Base-by-base conservation (phyloP, 2,797 vertebrate species). In the Cyprinodon diabolis region DNA sequence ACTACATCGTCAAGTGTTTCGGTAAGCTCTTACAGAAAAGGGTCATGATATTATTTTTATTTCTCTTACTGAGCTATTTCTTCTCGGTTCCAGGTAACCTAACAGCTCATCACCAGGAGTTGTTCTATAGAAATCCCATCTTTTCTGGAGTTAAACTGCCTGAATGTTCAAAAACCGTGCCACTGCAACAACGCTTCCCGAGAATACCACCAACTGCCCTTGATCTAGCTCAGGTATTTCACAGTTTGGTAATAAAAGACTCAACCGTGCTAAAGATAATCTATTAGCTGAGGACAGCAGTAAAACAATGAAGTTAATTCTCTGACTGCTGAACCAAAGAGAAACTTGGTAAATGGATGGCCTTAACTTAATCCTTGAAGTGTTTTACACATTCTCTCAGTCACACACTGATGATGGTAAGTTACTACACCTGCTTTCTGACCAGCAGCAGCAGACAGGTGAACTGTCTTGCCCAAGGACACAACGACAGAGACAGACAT, bases 61-160 rank as follows among this genome's bases (percentile, higher is more conserved):
- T 54, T 5, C 0, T 1, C 23, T 11, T 1, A 4, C 48, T 60
- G 19, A 57, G 52, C 52, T 1, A 11, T 13, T 40, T 43, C 25
- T 17, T n/a, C n/a, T 73, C 19, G 70, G 1, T 48, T 15, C 0
- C 1, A 98, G 97, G 97, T 69, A 96, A 94, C 77, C 91, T 98
- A 80, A 96, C 95, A 35, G 93, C 93, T 73, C 95, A 94, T 73
- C 97, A 97, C 52, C 95, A 96, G 83, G 95, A 96, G 74, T 76
- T 97, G 37, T 97, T 97, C 89, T 93, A 96, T 87, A 94, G 95
- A 90, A 98, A 97, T 79, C 95, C 96, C 0, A 82, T 95, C 12
- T 97, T 98, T 89, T 92, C 94, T 66, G 96, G 96, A 51, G 92
- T 96, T 78, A 92, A 86, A 57, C 86, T 97, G 70, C 96, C 96